Evolutionary conservation across 2,797 vertebrate species (phyloP), one percentile per base, ranked within the genome.

Genomic region (Typhlichthys eigenmanni): DNA sequence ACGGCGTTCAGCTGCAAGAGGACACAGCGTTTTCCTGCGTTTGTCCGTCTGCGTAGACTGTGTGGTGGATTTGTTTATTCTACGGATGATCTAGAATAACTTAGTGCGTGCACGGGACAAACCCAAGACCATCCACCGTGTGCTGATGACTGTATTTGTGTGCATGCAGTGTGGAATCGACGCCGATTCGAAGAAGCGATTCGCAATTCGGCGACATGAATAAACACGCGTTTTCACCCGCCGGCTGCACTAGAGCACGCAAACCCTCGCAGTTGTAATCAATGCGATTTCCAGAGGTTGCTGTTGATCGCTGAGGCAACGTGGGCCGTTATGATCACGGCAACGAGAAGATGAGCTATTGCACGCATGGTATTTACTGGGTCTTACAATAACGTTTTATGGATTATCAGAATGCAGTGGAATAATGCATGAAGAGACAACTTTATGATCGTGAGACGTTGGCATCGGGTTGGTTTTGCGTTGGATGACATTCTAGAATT

Each of bases 391-490:
- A 64, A 9, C 3, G 80, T 72, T 83, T 84, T 84, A 60, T 64
- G 85, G 76, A 78, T 62, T 52, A 58, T 62, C n/a, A 16, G 69
- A 69, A 48, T 66, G 67, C 68, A 76, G 56, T 47, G 74, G 64
- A 70, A 79, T 66, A 32, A 87, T 79, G 84, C 85, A 73, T 32
- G 62, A 64, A 73, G 55, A 72, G 83, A 60, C 83, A 92, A 91
- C 85, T 91, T 92, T 87, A 71, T 73, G 38, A 66, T 65, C 53
- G 57, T 60, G 51, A 67, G 54, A 47, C 49, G 52, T 46, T 57
- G 45, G 58, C 51, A 47, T 65, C 51, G 58, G 8, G 59, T 58
- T 0, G 17, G 49, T 34, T 60, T 55, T 50, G 24, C 7, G 8
- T 59, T 12, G 71, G 81, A 79, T 73, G 76, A 65, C 50, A 14